phyloP scores from a whole-genome alignment of 2,797 vertebrate genomes.

The Lacerta viridis region DNA sequence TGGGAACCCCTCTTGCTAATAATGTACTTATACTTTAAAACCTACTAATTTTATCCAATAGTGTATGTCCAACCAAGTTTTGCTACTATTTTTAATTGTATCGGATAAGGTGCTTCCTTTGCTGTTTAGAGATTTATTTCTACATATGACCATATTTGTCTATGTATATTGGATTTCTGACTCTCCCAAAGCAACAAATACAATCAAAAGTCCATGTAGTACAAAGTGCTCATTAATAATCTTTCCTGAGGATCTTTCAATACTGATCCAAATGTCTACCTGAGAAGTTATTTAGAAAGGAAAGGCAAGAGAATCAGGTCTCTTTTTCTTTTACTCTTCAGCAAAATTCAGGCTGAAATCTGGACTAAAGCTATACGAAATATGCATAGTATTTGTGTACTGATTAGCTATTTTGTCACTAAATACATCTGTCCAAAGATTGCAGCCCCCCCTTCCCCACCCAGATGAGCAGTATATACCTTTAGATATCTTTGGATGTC shows the following conservation, averaged over 20 bases:
- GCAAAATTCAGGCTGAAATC: background rate
- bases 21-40: background rate
- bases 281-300: conserved; percentile 39
- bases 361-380: no score
- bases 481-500: background rate
- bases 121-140: background rate
- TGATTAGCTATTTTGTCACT: background rate
- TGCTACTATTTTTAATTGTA: background rate
- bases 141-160: conserved; percentile 15
- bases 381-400: background rate
- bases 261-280: background rate
- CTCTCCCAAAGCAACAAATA: conserved; percentile 28
- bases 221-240: background rate
- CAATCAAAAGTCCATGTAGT: background rate
- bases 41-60: no score
- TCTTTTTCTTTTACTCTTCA: conserved; percentile 20
- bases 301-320: conserved; percentile 36
- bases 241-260: background rate
- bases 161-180: conserved; percentile 26
- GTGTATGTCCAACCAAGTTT: background rate
- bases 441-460: background rate
- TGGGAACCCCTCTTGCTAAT: background rate
- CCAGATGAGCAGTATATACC: background rate
- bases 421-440: background rate
- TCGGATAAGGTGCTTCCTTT: background rate